Base-by-base conservation (phyloP, 2,888 invertebrate genomes). In the Brenthis hecate region DNA sequence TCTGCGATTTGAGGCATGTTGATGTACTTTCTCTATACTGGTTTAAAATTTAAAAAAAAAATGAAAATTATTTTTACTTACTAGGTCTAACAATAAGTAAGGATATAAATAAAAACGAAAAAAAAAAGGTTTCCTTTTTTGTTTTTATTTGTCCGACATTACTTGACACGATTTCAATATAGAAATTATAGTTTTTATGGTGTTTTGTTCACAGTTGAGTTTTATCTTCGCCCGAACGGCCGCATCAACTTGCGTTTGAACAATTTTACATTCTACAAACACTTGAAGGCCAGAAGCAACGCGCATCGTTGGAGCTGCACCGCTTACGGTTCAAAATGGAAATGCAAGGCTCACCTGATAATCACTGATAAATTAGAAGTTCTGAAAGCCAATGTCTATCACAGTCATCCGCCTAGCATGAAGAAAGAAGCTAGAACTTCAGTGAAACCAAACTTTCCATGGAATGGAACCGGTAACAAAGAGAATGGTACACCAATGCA, bases 271-370 rank as follows among this genome's bases (percentile, higher is more conserved):
- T 91, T 89, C 78, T 91, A 90, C 83, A 90, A 91, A 72, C 91
- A 91, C 67, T 75, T 89, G 43, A 89, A 87, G 69, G 88, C 89
- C 0, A 84, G 88, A 51, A 82, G 81, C 54, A 87, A 89, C 72
- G 89, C 90, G 1, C 82, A 87, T 51, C 87, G 89, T 19, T 91
- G 91, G 91, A 90, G 90, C 72, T 91, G 91, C 77, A 90, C 90
- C 0, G 86, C 86, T 2, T 89, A 90, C 74, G 88, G 88, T 11
- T 85, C 88, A 70, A 89, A 89, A 70, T 85, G 85, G 85, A 90
- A 89, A 63, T 91, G 91, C 77, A 85, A 85, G 73, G 91, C 91
- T 1, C 88, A 88, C 55, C 85, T 91, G 51, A 85, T 91, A 72
- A 88, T 91, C 74, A 90, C 88, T 0, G 90, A 91, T 19, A 83